A percentile compares a stretch with the other conserved stretches of the same genome.
Conservation (phyloP, 2,888 invertebrate genomes). For the Drosophila seclusa region DNA sequence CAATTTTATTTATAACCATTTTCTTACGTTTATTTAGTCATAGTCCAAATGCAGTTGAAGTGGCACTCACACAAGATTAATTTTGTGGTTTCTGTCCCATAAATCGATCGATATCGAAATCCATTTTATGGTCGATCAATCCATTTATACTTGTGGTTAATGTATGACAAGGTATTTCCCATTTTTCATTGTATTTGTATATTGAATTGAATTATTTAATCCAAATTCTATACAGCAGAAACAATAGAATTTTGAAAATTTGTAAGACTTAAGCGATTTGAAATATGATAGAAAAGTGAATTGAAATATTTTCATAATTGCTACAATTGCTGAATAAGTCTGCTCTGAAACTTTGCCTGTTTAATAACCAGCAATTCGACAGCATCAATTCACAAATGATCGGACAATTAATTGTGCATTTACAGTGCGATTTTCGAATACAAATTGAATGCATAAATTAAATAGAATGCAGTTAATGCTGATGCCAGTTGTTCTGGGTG, state of each 20-base stretch:
- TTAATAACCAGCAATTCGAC: constrained; percentile 17
- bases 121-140: background rate
- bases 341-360: background rate
- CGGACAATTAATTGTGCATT: constrained; percentile 54
- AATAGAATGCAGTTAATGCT: constrained; percentile 21
- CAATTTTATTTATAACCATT: fast-evolving
- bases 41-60: background rate
- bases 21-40: no score
- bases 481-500: constrained; percentile 17
- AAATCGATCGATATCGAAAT: background rate
- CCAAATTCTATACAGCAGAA: background rate
- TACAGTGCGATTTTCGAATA: constrained; percentile 17
- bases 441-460: constrained; percentile 42
- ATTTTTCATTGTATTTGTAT: background rate
- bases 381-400: constrained; percentile 48
- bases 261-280: background rate
- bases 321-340: background rate
- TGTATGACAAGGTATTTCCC: background rate
- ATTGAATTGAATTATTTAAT: background rate
- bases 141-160: background rate
- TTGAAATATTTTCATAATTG: background rate
- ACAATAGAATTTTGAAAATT: background rate
- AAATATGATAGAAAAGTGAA: background rate
- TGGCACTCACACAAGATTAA: background rate
- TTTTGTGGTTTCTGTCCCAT: background rate